Evolutionary conservation across 2,113 vertebrate species (phyloP).

Genomic region (Acanthochromis polyacanthus): DNA sequence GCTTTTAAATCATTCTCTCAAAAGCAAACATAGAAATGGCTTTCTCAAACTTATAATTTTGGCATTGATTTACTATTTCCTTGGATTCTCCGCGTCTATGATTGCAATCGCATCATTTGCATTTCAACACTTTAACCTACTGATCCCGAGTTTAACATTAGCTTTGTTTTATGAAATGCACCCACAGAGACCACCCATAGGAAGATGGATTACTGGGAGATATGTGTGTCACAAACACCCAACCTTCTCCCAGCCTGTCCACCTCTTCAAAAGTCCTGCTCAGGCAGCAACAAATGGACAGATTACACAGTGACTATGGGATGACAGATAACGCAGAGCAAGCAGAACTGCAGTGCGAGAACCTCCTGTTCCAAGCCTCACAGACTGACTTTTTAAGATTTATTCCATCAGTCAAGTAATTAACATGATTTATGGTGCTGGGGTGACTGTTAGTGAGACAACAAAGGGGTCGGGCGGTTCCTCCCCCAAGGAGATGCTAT

Average conservation of each 20-base stretch:
- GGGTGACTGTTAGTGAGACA: slow-evolving; percentile 85
- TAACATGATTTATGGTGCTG: slow-evolving; percentile 87
- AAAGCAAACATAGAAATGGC: slow-evolving; percentile 10
- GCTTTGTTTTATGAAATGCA: slow-evolving; percentile 55
- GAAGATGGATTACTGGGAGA: slow-evolving; percentile 80
- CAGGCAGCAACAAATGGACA: slow-evolving; percentile 82
- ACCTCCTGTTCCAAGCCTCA: slow-evolving; percentile 75
- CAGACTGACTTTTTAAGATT: slow-evolving; percentile 82
- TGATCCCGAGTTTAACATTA: slow-evolving; percentile 68
- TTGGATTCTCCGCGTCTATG: neutral
- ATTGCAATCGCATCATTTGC: slow-evolving; percentile 40
- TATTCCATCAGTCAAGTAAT: slow-evolving; percentile 88
- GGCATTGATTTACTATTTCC: slow-evolving; percentile 6
- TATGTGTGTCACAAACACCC: slow-evolving; percentile 72
- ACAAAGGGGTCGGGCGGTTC: slow-evolving; percentile 82
- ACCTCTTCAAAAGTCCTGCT: slow-evolving; percentile 69
- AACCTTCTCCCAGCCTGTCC: slow-evolving; percentile 68
- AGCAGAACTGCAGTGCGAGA: slow-evolving; percentile 80
- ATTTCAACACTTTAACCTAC: slow-evolving; percentile 62
- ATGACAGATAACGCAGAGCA: slow-evolving; percentile 82
- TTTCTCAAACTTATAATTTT: neutral
- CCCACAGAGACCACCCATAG: slow-evolving; percentile 77
- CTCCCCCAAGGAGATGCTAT: slow-evolving; percentile 87
- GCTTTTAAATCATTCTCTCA: slow-evolving; percentile 8
- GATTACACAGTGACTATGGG: slow-evolving; percentile 84